Evolutionary conservation across 2,113 vertebrate genomes (phyloP).

Genomic region (Dasyornis broadbenti): DNA sequence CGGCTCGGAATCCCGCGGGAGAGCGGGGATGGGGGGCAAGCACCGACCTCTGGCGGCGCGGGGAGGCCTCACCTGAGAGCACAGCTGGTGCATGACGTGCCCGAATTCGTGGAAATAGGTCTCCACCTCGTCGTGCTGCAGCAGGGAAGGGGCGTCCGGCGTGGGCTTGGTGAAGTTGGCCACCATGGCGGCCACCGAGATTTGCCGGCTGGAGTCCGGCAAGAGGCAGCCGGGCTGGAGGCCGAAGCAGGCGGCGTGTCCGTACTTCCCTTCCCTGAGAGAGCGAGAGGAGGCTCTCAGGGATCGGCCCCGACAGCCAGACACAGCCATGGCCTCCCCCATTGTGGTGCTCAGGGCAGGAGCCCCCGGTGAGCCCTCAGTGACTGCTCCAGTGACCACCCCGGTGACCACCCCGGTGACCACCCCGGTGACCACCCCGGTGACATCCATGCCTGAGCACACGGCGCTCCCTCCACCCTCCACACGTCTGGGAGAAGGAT

Average conservation of each 20-base stretch:
- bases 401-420: too few species aligned
- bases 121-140: slow-evolving; percentile 98
- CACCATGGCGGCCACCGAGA: slow-evolving; percentile 93
- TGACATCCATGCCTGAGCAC: too few species aligned
- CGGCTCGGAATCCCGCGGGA: background rate
- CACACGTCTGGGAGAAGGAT: rapidly evolving
- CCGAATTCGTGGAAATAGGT: slow-evolving; percentile 98
- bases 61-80: slow-evolving; percentile 81
- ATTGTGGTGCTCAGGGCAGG: rapidly evolving
- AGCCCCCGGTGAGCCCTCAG: background rate
- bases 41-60: rapidly evolving
- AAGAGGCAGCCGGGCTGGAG: slow-evolving; percentile 92
- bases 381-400: too few species aligned
- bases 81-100: slow-evolving; percentile 98
- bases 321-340: background rate
- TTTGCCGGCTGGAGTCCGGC: slow-evolving; percentile 78
- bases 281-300: background rate
- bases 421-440: rapidly evolving
- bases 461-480: rapidly evolving
- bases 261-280: slow-evolving; percentile 92
- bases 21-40: rapidly evolving
- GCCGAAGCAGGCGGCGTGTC: slow-evolving; percentile 94
- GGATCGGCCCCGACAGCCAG: background rate
- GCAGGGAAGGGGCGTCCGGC: slow-evolving; percentile 80
- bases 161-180: slow-evolving; percentile 97